phyloP scores from a whole-genome alignment of 2,888 invertebrate species.

The Andricus quercusramuli region DNA sequence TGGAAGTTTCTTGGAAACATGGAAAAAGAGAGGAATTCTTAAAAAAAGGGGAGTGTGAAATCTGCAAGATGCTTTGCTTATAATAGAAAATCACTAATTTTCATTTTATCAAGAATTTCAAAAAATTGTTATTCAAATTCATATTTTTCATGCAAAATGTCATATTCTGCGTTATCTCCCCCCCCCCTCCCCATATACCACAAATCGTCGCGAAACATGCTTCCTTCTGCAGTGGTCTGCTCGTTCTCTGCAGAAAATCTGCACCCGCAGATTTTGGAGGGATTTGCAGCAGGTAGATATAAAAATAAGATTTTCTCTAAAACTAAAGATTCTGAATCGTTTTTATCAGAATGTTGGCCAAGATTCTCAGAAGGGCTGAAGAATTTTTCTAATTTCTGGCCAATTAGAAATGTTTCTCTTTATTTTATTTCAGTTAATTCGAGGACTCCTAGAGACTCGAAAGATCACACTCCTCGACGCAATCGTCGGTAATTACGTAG shows the following conservation, averaged over 20 bases:
- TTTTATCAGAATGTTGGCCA: not conserved
- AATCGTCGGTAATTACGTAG: constrained; percentile 26
- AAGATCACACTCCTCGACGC: constrained; percentile 27
- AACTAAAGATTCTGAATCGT: not conserved
- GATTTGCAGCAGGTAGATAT: not conserved
- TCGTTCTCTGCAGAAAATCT: not conserved
- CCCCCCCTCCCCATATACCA: too few relatives aligned
- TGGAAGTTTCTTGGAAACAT: too few relatives aligned
- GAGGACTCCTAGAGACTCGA: constrained; percentile 22
- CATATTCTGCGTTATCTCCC: too few relatives aligned
- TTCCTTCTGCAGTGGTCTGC: not conserved
- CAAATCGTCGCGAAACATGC: too few relatives aligned
- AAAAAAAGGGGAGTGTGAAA: too few relatives aligned
- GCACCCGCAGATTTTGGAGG: not conserved
- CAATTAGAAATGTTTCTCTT: constrained; percentile 29
- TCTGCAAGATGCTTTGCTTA: too few relatives aligned
- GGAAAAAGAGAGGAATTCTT: too few relatives aligned
- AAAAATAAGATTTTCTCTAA: not conserved
- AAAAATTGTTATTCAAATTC: too few relatives aligned
- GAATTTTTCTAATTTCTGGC: not conserved
- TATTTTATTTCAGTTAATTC: constrained; percentile 31
- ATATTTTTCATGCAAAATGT: too few relatives aligned
- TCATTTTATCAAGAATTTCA: too few relatives aligned
- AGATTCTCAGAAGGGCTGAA: not conserved
- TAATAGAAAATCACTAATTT: too few relatives aligned